Conservation (phyloP, 2,113 vertebrate species). For the Astur gentilis region DNA sequence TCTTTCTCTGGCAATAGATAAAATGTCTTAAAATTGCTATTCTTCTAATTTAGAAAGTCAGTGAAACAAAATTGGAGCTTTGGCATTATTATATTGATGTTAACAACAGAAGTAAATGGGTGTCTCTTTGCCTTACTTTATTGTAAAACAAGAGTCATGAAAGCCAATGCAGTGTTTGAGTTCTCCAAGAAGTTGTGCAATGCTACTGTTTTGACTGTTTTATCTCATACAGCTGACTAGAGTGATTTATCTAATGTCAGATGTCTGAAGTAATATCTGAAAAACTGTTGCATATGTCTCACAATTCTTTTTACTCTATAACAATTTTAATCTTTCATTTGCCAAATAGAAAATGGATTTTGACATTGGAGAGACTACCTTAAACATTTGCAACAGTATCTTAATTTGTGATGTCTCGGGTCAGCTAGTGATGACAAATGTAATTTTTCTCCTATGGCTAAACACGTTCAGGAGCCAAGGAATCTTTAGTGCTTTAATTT, state of each 20-base stretch:
- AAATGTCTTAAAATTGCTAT: background rate
- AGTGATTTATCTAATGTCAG: background rate
- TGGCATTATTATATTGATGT: background rate
- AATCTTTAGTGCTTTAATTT: background rate
- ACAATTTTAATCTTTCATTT: conserved; percentile 14
- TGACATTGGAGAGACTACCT: background rate
- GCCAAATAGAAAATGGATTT: conserved; percentile 2
- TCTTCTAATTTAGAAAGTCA: background rate
- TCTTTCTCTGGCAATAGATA: background rate
- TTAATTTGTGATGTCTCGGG: conserved; percentile 18
- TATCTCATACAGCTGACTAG: background rate
- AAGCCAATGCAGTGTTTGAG: background rate
- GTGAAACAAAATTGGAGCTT: background rate
- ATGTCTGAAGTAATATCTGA: conserved; percentile 9
- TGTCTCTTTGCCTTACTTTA: background rate
- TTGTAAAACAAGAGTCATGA: background rate
- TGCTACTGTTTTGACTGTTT: background rate
- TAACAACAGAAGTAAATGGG: background rate
- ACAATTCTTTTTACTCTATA: conserved; percentile 7
- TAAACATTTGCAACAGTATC: background rate
- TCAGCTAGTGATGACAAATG: background rate
- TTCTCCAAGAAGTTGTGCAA: background rate
- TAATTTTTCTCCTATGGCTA: background rate
- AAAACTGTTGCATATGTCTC: background rate
- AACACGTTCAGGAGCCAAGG: background rate